A percentile compares a stretch with the other conserved stretches of the same genome.
phyloP scores from a whole-genome alignment of 2,113 vertebrate species.

The Phalacrocorax aristotelis region DNA sequence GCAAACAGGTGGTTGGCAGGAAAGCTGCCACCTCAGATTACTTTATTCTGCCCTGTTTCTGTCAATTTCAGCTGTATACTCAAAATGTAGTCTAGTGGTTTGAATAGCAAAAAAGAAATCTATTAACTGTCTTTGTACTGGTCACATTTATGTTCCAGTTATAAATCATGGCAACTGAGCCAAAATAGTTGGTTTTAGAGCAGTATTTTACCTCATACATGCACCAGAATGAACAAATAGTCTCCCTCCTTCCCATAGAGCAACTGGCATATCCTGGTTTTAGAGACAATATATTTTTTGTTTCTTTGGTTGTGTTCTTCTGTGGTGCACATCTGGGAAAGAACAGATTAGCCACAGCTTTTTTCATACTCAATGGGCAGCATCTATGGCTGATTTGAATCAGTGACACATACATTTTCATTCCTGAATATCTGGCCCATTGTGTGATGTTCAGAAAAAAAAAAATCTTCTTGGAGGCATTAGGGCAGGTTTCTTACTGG shows the following conservation, averaged over 20 bases:
- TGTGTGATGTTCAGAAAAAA: background rate
- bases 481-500: background rate
- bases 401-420: background rate
- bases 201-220: background rate
- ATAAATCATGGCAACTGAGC: background rate
- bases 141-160: background rate
- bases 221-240: background rate
- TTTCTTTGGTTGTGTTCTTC: background rate
- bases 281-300: background rate
- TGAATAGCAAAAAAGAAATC: background rate
- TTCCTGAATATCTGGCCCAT: background rate
- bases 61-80: background rate
- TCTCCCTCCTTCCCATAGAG: background rate
- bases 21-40: background rate
- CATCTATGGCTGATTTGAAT: background rate
- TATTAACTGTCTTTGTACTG: background rate
- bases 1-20: background rate
- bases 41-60: background rate
- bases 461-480: background rate
- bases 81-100: background rate
- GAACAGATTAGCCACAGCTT: background rate
- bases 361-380: background rate
- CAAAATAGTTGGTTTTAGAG: background rate
- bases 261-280: background rate
- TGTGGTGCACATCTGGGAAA: background rate